Percentiles rank a stretch among this genome's conserved stretches.
phyloP scores from a whole-genome alignment of 2,888 invertebrate species.

The Enchytraeus crypticus region DNA sequence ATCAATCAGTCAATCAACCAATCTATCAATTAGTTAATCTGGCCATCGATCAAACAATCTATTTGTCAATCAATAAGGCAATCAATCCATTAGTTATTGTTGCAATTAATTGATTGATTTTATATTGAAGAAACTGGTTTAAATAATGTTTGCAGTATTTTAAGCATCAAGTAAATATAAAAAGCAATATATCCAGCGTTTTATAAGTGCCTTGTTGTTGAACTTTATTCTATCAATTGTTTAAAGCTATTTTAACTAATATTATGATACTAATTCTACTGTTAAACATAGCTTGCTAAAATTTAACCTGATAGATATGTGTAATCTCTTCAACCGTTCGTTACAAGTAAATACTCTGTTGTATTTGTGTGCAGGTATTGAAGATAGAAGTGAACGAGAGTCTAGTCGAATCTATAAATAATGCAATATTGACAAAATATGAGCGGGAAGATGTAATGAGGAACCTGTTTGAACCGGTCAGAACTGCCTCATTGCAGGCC shows the following conservation, averaged over 20 bases:
- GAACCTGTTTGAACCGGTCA: conserved; percentile 74
- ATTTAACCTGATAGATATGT: too few relatives aligned
- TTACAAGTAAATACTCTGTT: too few relatives aligned
- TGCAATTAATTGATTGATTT: neutral
- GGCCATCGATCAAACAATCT: neutral
- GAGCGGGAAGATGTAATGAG: conserved; percentile 83
- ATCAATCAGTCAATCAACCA: neutral
- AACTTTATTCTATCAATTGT: too few relatives aligned
- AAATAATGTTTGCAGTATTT: too few relatives aligned
- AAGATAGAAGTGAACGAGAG: conserved; percentile 73
- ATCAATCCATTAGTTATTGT: neutral
- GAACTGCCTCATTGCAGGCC: conserved; percentile 73
- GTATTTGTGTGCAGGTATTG: conserved; percentile 59
- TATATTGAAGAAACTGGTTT: too few relatives aligned
- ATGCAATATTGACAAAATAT: conserved; percentile 69
- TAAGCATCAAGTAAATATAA: too few relatives aligned
- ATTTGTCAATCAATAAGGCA: neutral
- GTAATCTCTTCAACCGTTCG: too few relatives aligned
- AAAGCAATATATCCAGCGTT: too few relatives aligned
- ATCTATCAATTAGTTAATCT: neutral
- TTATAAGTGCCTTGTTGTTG: too few relatives aligned
- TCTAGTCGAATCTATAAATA: conserved; percentile 54
- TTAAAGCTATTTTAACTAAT: too few relatives aligned
- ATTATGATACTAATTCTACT: too few relatives aligned
- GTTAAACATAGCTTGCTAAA: too few relatives aligned